Percentiles rank a stretch among this genome's conserved stretches.
These are phyloP conservation scores for Thunnus albacares DNA, from an alignment of 2,797 vertebrate genomes.

Conservation along the genomic window DNA sequence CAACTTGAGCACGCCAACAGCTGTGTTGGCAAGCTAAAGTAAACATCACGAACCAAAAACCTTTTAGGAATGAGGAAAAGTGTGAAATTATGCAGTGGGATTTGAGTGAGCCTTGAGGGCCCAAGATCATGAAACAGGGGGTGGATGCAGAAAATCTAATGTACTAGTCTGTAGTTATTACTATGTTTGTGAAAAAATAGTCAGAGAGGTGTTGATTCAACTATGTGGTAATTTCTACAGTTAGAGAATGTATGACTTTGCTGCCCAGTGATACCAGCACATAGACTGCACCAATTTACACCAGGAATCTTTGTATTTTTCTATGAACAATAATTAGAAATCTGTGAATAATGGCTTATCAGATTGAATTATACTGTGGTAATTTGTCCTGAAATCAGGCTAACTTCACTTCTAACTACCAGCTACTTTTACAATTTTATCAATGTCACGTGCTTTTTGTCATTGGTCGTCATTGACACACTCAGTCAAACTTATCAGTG, in stretches of 20 bases:
- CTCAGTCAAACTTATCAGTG: neutral
- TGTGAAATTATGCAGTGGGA: neutral
- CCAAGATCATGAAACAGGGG: neutral
- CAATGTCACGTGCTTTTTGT: neutral
- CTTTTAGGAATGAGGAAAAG: slow-evolving; percentile 16
- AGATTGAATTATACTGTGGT: no score
- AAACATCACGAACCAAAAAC: slow-evolving; percentile 40
- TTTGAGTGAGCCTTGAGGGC: neutral
- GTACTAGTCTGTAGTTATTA: neutral
- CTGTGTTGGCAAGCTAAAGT: neutral
- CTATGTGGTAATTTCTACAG: neutral
- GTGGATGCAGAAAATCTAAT: neutral
- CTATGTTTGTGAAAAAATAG: neutral
- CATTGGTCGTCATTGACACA: neutral
- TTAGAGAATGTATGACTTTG: no score
- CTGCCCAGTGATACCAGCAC: no score
- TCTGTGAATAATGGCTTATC: neutral
- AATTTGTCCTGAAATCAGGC: no score
- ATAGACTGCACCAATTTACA: no score
- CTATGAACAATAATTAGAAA: no score
- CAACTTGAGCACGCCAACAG: neutral
- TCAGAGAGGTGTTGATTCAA: no score
- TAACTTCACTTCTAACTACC: no score
- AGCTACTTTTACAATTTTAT: neutral
- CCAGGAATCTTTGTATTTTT: no score